Percentiles rank a stretch among this genome's conserved stretches.
phyloP scores from a whole-genome alignment of 2,113 vertebrate genomes.

The Anoplopoma fimbria region DNA sequence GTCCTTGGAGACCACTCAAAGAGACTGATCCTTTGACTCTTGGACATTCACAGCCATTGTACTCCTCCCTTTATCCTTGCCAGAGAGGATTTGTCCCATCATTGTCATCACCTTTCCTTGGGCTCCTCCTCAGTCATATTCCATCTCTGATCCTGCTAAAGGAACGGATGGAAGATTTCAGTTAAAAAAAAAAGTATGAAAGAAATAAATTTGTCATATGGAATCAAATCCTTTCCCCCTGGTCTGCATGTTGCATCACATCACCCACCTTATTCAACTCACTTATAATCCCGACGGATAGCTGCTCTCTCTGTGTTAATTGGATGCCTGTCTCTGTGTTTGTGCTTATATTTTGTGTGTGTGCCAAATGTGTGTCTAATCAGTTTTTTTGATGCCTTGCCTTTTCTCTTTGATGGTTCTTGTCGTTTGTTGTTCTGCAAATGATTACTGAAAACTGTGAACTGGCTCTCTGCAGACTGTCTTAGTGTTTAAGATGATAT shows the following conservation, averaged over 20 bases:
- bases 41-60: background rate
- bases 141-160: slow-evolving; percentile 20
- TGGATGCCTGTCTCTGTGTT: slow-evolving; percentile 10
- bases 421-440: slow-evolving; percentile 38
- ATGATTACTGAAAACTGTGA: slow-evolving; percentile 33
- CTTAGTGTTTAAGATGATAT: background rate
- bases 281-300: slow-evolving; percentile 30
- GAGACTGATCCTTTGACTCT: background rate
- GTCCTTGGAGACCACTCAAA: background rate
- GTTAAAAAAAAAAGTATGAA: background rate
- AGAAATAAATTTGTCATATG: background rate
- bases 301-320: slow-evolving; percentile 24
- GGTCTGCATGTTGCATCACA: slow-evolving; percentile 17
- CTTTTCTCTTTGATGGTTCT: slow-evolving; percentile 55
- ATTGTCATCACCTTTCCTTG: background rate
- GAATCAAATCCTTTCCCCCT: background rate
- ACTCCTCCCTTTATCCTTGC: background rate
- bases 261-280: slow-evolving; percentile 15
- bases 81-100: background rate
- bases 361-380: slow-evolving; percentile 21
- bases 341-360: background rate
- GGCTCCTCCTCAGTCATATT: background rate
- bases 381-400: slow-evolving; percentile 18
- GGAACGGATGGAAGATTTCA: background rate
- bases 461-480: slow-evolving; percentile 29